phyloP scores from a whole-genome alignment of 2,113 vertebrate species.

The Meles meles region DNA sequence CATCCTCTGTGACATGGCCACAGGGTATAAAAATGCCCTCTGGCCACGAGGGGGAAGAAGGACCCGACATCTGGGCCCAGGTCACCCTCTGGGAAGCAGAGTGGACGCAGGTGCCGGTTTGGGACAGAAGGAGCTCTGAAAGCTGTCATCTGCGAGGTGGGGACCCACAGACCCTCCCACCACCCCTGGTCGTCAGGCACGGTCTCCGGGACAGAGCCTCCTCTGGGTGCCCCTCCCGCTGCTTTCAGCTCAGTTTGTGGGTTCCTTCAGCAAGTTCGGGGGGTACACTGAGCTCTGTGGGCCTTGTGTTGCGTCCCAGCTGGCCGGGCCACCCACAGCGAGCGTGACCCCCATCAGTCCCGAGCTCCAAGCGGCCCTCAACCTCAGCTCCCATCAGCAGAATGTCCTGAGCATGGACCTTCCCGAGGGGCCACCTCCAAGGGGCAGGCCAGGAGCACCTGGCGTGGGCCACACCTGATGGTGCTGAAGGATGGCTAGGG shows the following conservation, averaged over 20 bases:
- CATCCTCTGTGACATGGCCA: not conserved
- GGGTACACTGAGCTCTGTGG: rapidly evolving
- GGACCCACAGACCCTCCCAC: not conserved
- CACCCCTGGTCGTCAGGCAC: not conserved
- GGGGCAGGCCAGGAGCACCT: too few species aligned
- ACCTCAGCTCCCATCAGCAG: not conserved
- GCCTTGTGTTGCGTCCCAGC: not conserved
- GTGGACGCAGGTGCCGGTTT: too few species aligned
- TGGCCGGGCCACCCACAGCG: not conserved
- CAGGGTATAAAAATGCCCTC: not conserved
- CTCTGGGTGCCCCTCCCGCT: rapidly evolving
- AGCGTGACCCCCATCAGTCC: not conserved
- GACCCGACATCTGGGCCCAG: not conserved
- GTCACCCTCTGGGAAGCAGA: not conserved
- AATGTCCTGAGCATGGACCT: not conserved
- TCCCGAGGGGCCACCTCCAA: not conserved
- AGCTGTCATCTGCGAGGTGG: not conserved
- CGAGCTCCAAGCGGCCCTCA: not conserved
- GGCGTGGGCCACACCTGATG: too few species aligned
- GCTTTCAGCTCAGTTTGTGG: rapidly evolving
- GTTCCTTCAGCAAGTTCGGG: not conserved
- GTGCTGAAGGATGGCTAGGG: too few species aligned
- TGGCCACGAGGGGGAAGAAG: rapidly evolving
- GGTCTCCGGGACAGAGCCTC: not conserved
- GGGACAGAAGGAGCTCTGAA: not conserved